Percentiles rank a stretch among this genome's conserved stretches.
phyloP scores from a whole-genome alignment of 1,140 invertebrate genomes.

The Formica exsecta region DNA sequence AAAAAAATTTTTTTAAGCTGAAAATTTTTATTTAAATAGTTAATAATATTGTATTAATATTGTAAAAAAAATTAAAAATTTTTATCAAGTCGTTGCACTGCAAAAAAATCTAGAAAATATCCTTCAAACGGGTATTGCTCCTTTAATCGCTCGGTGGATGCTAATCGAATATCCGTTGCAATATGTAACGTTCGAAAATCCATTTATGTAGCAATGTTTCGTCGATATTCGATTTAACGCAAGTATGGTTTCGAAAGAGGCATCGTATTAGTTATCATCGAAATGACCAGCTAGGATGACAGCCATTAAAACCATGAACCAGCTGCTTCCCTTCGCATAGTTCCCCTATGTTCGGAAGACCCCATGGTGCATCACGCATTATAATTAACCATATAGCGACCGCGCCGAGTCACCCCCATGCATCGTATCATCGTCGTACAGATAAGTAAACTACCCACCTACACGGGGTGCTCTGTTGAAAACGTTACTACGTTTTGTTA shows the following conservation, averaged over 20 bases:
- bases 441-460: constrained; percentile 67
- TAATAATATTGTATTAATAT: no score
- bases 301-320: constrained; percentile 72
- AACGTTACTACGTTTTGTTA: background rate
- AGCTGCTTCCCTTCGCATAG: constrained; percentile 68
- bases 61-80: no score
- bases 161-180: constrained; percentile 49
- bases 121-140: no score
- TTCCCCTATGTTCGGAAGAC: constrained; percentile 68
- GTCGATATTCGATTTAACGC: constrained; percentile 68
- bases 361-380: constrained; percentile 68
- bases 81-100: no score
- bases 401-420: constrained; percentile 68
- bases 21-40: no score
- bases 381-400: constrained; percentile 72
- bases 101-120: no score
- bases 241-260: background rate
- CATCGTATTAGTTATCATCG: constrained; percentile 70
- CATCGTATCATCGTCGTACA: constrained; percentile 33
- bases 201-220: constrained; percentile 14
- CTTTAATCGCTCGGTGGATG: background rate
- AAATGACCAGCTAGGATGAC: constrained; percentile 76
- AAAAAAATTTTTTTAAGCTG: no score
- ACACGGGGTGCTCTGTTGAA: constrained; percentile 37
- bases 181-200: constrained; percentile 1